Base-by-base conservation (phyloP, 35 echinoderm and acorn worm genomes). In the Anneissia japonica region DNA sequence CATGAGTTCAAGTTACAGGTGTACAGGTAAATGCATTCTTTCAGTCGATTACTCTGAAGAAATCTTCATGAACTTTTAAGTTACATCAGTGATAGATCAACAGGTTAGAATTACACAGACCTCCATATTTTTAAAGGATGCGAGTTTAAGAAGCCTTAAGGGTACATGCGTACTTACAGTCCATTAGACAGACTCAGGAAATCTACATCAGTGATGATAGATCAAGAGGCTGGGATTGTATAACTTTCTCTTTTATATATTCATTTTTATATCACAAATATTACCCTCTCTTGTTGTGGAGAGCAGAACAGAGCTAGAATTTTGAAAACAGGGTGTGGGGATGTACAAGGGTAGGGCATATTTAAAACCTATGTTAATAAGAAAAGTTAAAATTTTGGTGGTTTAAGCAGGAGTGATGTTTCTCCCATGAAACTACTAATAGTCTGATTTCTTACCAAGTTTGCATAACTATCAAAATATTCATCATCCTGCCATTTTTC, bases 391-490 rank as follows among this genome's bases (percentile, higher is more conserved):
- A 30, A 26, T 19, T 32, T 30, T 31, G 10, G n/a, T n/a, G n/a
- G n/a, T n/a, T n/a, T n/a, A n/a, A n/a, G n/a, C n/a, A n/a, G n/a
- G n/a, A n/a, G n/a, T n/a, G n/a, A n/a, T n/a, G n/a, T n/a, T n/a
- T n/a, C n/a, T n/a, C n/a, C n/a, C n/a, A n/a, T n/a, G n/a, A n/a
- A 76, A 29, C 28, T 37, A 3, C 31, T 35, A 17, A 3, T 74
- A 13, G 32, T 36, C 36, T 14, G 23, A 75, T 33, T 36, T 30
- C 91, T 88, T 85, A 93, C 92, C 83, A 93, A 39, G 73, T 83
- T 85, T 81, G 83, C 84, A 84, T 93, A 93, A 37, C 92, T 93
- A 77, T 77, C 79, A 89, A 93, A 93, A 73, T 93, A 93, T 77
- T 93, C 92, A 9, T 89, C 92, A 89, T 93, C 87, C 82, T 93